Base-by-base conservation (phyloP, 2,113 vertebrate genomes). In the Equus quagga region DNA sequence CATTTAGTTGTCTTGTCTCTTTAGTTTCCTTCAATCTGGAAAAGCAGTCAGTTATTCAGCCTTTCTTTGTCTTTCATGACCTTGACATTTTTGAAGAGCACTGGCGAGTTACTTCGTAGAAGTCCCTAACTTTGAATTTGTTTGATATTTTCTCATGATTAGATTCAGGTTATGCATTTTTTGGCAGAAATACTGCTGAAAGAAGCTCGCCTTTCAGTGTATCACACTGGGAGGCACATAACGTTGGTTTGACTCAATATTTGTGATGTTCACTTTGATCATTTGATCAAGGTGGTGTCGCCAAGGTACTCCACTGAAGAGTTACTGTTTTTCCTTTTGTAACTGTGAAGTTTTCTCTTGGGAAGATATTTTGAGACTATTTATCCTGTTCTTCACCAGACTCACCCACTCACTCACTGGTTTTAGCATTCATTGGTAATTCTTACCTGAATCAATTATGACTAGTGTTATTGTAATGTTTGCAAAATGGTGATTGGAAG, bases 111-210 rank as follows among this genome's bases (percentile, higher is more conserved):
- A 65, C 75, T 91, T 91, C 87, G 54, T 92, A 90, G 67, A 78
- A 92, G 79, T 91, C 36, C 75, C 73, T 93, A 85, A 80, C 31
- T 84, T 89, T 95, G 60, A 14, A 58, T 87, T 85, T 91, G 18
- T 82, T 13, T 86, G 36, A 36, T 93, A 60, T 69, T 87, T 93
- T 84, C 56, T 95, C 54, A 15, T 17, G 69, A 91, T 90, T 85
- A 67, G 65, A 44, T 91, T 89, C 44, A 65, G 69, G 11, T 49
- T 88, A 26, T 33, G 6, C 51, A 28, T 51, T 94, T 94, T 95
- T 92, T 78, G 62, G 44, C 44, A 88, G 26, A 18, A 93, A 75
- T 31, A 28, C 46, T 31, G 54, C 65, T 56, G 36, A 62, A 80
- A 76, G 51, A 69, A 64, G 72, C 28, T 60, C 33, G 17, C 28